phyloP scores from a whole-genome alignment of 2,888 invertebrate species.

The Machimus rusticus region DNA sequence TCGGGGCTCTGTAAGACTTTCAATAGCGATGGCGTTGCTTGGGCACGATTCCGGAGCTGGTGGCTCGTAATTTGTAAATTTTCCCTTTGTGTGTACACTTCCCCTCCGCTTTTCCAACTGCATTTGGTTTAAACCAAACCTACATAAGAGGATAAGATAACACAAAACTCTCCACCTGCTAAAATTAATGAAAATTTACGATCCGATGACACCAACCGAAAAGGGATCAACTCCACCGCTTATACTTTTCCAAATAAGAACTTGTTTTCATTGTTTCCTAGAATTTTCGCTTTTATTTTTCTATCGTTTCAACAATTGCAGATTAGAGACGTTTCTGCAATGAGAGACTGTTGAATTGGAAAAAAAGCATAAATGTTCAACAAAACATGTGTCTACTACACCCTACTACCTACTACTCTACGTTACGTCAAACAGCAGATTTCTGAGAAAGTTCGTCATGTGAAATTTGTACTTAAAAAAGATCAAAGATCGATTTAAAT shows the following conservation, averaged over 20 bases:
- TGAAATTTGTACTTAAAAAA: not conserved
- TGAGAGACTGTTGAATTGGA: not conserved
- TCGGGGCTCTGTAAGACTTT: not conserved
- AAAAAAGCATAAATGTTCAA: not conserved
- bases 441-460: not conserved
- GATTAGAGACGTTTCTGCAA: not conserved
- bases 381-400: too few relatives aligned
- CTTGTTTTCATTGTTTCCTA: not conserved
- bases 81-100: not conserved
- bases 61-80: slow-evolving; percentile 23
- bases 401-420: too few relatives aligned
- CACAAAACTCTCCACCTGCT: not conserved
- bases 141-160: slow-evolving; percentile 19
- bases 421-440: not conserved
- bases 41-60: not conserved
- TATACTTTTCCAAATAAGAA: not conserved
- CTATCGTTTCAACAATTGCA: not conserved
- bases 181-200: slow-evolving; percentile 37
- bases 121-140: slow-evolving; percentile 2
- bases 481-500: not conserved
- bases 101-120: not conserved
- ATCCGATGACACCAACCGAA: not conserved
- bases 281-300: not conserved
- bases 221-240: not conserved
- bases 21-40: not conserved